Base-by-base conservation (phyloP, 2,888 invertebrate genomes). In the Leuctra nigra region DNA sequence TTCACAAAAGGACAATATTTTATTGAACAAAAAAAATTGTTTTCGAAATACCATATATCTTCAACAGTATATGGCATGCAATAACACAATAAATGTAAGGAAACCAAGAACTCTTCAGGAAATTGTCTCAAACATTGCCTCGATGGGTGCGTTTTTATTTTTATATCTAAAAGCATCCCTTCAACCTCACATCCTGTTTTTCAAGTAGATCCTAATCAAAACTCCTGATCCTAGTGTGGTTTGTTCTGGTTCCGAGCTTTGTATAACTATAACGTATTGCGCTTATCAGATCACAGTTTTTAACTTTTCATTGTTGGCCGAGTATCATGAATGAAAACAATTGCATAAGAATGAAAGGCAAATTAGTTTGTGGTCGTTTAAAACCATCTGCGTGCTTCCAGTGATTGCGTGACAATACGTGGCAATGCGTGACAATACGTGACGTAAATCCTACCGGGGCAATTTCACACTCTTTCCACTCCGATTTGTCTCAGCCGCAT, bases 221-320 rank as follows among this genome's bases (percentile, higher is more conserved):
- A 16, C 20, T 50, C 33, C 50, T 18, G 35, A 50, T 50, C 50
- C 50, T 18, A 20, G 33, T 33, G 20, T 38, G 18, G 33, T 18
- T 33, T 50, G 16, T 23, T 20, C 20, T 48, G n/a, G 20, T 20
- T 50, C 33, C 16, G 22, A 20, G 33, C 33, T 33, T 50, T 50
- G 50, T 50, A 24, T 50, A 22, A 35, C 20, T 50, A 35, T 50
- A 50, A 35, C 50, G 33, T 14, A 44, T 18, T 50, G n/a, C n/a
- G n/a, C n/a, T n/a, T n/a, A n/a, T n/a, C n/a, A n/a, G 33, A 50
- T 50, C 50, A 35, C 50, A 50, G 35, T 50, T n/a, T 50, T 50
- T 33, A 50, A 22, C 50, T 50, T n/a, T 50, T 50, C 50, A 29
- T 50, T 50, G 50, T 50, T 35, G 35, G 4, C 44, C 20, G 29